phyloP scores from a whole-genome alignment of 2,113 vertebrate species.

The Albula goreensis region DNA sequence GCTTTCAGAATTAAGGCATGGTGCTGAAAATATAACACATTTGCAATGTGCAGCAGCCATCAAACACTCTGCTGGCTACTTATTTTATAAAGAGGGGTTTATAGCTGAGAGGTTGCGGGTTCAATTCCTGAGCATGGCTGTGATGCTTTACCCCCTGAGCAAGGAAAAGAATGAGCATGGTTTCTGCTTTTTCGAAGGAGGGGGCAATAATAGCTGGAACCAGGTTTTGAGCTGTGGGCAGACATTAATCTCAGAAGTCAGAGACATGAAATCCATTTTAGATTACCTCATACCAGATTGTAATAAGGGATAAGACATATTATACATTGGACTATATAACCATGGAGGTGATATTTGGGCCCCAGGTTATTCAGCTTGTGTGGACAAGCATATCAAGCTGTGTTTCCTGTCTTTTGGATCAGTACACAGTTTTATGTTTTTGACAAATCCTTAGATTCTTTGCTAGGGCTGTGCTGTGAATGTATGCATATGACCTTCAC shows the following conservation, averaged over 20 bases:
- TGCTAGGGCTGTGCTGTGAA: neutral
- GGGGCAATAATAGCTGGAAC: neutral
- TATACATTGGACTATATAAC: neutral
- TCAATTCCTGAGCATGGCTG: neutral
- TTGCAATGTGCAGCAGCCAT: too few relatives aligned
- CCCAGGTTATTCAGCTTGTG: constrained; percentile 6
- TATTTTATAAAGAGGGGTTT: neutral
- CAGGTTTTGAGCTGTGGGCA: neutral
- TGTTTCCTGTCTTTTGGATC: neutral
- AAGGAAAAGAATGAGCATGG: neutral
- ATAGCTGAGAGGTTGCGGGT: neutral
- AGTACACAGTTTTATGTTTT: neutral
- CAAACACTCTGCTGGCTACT: too few relatives aligned
- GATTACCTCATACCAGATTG: neutral
- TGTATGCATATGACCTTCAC: neutral
- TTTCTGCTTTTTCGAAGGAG: neutral
- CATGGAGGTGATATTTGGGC: neutral
- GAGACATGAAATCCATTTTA: neutral
- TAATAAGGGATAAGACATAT: constrained; percentile 3
- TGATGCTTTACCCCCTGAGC: neutral
- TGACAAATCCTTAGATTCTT: neutral
- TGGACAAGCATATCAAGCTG: neutral
- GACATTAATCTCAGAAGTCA: neutral
- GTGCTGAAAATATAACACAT: too few relatives aligned
- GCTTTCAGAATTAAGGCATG: too few relatives aligned